Percentiles rank a stretch among this genome's conserved stretches.
Evolutionary conservation across 1,140 invertebrate species (phyloP).

Genomic region (Antheraea mylitta): DNA sequence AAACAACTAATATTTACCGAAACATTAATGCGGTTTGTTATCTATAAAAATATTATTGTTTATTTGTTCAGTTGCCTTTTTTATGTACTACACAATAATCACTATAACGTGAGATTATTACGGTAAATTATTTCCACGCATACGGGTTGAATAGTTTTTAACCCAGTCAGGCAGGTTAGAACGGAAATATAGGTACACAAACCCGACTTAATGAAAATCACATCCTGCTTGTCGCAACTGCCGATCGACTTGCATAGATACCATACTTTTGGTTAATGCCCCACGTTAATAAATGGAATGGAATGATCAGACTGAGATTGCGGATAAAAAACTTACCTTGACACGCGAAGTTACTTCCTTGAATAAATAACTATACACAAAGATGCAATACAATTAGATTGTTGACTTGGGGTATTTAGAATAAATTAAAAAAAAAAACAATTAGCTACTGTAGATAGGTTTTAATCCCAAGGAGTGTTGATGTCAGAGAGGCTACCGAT

Average conservation of each 20-base stretch:
- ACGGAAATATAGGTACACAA: conserved; percentile 59
- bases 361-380: too few species aligned
- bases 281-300: not conserved
- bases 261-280: conserved; percentile 15
- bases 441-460: too few species aligned
- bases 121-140: conserved; percentile 21
- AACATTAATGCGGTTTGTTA: not conserved
- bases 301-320: not conserved
- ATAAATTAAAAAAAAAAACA: too few species aligned
- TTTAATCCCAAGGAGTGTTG: too few species aligned
- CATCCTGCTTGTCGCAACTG: conserved; percentile 51
- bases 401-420: too few species aligned
- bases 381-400: too few species aligned
- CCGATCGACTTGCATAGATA: conserved; percentile 32
- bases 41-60: not conserved
- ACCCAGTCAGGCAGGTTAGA: conserved; percentile 55
- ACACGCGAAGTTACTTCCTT: too few species aligned
- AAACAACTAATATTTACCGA: not conserved
- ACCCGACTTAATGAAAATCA: conserved; percentile 53
- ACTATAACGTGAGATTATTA: conserved; percentile 10
- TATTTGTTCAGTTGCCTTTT: not conserved
- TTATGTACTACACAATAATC: not conserved
- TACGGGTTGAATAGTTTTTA: conserved; percentile 38
- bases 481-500: too few species aligned
- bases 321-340: not conserved